Evolutionary conservation across 2,113 vertebrate species (phyloP).

Genomic region (Mirounga angustirostris): DNA sequence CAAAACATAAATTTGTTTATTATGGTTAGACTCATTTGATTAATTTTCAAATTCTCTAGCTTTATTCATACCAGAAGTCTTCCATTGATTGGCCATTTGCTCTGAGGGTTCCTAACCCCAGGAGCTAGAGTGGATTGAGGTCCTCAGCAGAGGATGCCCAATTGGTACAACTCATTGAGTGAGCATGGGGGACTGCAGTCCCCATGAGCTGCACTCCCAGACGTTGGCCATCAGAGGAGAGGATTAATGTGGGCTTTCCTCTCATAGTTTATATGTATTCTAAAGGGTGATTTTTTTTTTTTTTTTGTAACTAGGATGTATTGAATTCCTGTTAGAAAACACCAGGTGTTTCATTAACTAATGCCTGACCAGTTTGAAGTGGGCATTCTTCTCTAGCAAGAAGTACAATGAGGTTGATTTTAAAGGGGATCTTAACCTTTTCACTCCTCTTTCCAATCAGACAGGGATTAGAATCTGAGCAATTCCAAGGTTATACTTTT

Average conservation of each 20-base stretch:
- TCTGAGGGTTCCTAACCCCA: neutral
- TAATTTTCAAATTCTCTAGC: constrained; percentile 45
- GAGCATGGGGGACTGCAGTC: neutral
- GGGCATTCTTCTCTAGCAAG: neutral
- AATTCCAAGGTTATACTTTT: constrained; percentile 13
- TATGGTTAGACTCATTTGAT: constrained; percentile 1
- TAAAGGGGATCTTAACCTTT: constrained; percentile 73
- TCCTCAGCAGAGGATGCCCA: neutral
- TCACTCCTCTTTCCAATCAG: constrained; percentile 65
- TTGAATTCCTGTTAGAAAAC: constrained; percentile 23
- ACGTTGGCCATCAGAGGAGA: constrained; percentile 12
- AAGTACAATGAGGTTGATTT: constrained; percentile 43
- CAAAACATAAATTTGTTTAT: constrained; percentile 32
- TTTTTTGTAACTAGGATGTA: constrained; percentile 53
- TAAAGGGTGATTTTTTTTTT: constrained; percentile 41
- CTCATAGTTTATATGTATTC: constrained; percentile 39
- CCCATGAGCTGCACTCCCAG: neutral
- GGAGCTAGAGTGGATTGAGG: neutral
- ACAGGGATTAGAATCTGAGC: constrained; percentile 29
- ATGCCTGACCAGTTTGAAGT: neutral
- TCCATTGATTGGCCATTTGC: constrained; percentile 25
- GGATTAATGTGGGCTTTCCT: constrained; percentile 4
- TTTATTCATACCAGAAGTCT: neutral
- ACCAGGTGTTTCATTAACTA: constrained; percentile 38
- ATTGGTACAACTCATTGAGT: constrained; percentile 11